Conservation (phyloP, 1,140 invertebrate species). For the Eupeodes corollae region DNA sequence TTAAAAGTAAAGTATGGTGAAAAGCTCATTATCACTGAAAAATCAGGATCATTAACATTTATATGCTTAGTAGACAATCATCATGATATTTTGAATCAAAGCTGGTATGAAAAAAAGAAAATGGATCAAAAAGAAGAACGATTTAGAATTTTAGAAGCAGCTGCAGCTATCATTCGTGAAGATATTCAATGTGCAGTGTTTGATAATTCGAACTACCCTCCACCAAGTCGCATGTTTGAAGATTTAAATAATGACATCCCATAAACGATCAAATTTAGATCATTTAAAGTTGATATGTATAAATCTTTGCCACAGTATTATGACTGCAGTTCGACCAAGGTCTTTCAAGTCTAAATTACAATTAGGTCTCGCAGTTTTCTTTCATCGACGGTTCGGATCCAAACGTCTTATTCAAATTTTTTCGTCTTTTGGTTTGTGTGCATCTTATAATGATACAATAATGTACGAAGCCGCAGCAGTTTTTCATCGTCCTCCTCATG, state of each 20-base stretch:
- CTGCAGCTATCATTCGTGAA: too few species aligned
- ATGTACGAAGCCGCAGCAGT: too few species aligned
- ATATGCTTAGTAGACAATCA: too few species aligned
- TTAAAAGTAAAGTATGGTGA: too few species aligned
- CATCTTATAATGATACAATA: too few species aligned
- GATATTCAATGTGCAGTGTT: constrained; percentile 24
- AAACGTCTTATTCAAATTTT: constrained; percentile 28
- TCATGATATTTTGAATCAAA: too few species aligned
- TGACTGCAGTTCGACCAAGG: constrained; percentile 30
- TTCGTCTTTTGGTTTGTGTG: constrained; percentile 26
- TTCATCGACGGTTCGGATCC: constrained; percentile 28
- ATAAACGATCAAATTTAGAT: constrained; percentile 20
- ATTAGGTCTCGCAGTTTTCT: constrained; percentile 29
- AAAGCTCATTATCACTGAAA: too few species aligned
- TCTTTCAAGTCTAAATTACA: constrained; percentile 28
- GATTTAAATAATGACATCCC: constrained; percentile 24
- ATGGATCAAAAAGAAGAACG: too few species aligned
- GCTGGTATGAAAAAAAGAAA: too few species aligned
- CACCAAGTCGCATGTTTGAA: constrained; percentile 25
- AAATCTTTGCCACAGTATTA: constrained; percentile 31
- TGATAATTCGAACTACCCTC: constrained; percentile 24
- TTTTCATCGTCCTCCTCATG: too few species aligned
- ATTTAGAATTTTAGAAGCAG: too few species aligned
- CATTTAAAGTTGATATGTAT: constrained; percentile 26
- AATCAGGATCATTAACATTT: too few species aligned